Percentiles rank a stretch among this genome's conserved stretches.
Evolutionary conservation across 2,888 invertebrate species (phyloP).

Genomic region (Oegoconia quadripuncta): DNA sequence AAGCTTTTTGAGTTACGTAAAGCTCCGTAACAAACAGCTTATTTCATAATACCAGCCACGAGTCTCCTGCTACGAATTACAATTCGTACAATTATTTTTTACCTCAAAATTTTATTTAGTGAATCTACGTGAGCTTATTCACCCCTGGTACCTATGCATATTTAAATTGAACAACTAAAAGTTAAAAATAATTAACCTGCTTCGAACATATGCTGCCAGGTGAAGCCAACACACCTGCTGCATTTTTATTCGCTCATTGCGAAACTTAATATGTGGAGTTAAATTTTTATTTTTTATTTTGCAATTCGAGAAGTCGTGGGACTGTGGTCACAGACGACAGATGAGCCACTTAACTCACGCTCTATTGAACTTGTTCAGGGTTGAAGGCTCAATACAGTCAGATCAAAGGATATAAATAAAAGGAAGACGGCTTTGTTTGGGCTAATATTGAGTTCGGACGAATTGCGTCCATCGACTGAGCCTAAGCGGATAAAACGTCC

Average conservation of each 20-base stretch:
- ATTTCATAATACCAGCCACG: not conserved
- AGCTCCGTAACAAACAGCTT: not conserved
- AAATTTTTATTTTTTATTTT: conserved; percentile 48
- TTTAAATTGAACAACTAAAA: conserved; percentile 20
- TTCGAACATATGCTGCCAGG: conserved; percentile 68
- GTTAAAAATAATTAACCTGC: conserved; percentile 54
- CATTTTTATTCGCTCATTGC: conserved; percentile 48
- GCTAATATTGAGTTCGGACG: conserved; percentile 21
- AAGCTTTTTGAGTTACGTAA: too few relatives aligned
- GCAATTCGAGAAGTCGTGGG: conserved; percentile 63
- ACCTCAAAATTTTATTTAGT: conserved; percentile 10
- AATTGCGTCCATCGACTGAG: too few relatives aligned
- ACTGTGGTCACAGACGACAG: conserved; percentile 47
- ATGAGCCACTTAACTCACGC: conserved; percentile 64
- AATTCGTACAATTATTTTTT: conserved; percentile 9
- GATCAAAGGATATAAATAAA: conserved; percentile 37
- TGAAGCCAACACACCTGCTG: conserved; percentile 63
- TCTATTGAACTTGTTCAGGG: conserved; percentile 53
- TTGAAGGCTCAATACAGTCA: conserved; percentile 29
- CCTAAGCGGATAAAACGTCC: too few relatives aligned
- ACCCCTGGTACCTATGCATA: not conserved
- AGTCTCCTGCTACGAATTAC: conserved; percentile 8
- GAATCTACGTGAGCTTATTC: conserved; percentile 24
- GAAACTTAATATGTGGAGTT: conserved; percentile 69
- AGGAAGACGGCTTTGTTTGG: conserved; percentile 31